Base-by-base conservation (phyloP, 2,888 invertebrate species). In the Agonopterix arenella region DNA sequence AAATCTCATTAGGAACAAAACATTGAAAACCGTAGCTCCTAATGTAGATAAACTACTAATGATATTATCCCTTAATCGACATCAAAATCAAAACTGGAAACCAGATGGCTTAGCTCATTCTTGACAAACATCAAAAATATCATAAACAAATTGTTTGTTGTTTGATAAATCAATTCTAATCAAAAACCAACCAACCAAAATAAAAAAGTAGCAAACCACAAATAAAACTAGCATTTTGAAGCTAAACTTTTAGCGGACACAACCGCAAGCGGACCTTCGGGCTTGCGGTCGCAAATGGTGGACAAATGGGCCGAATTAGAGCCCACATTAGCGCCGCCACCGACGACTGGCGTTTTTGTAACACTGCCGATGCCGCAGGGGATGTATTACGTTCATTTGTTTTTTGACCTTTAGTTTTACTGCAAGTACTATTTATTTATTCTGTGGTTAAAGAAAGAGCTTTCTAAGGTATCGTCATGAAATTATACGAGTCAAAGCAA, bases 291-390 rank as follows among this genome's bases (percentile, higher is more conserved):
- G 41, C 44, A 44, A 49, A 48, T 38, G 46, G 52, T 38, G 45
- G 52, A 51, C 54, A 52, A 54, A 54, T 54, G 52, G 49, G 44
- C 49, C 38, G 51, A 51, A 53, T 53, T 51, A 53, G 53, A 47
- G 49, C 51, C 48, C 46, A 40, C 49, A 51, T 53, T 51, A 51
- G 53, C 46, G 44, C 49, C 48, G 11, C 28, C 49, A 28, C 28
- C 28, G 28, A 28, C 28, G 28, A 28, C 28, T 28, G 28, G 44
- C 8, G 47, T 47, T 53, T 53, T 54, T 52, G 52, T 44, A 16
- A 36, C 47, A 28, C 28, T 38, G 28, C 48, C 44, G n/a, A 13
- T 38, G 28, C 48, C 44, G n/a, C 11, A 5, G 28, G 44, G 38
- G 44, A 43, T 10, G 48, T 52, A 54, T 52, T 54, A 50, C 52